These are phyloP conservation scores for Tortrix viridana DNA, from an alignment of 2,888 invertebrate genomes.

Conservation along the genomic window DNA sequence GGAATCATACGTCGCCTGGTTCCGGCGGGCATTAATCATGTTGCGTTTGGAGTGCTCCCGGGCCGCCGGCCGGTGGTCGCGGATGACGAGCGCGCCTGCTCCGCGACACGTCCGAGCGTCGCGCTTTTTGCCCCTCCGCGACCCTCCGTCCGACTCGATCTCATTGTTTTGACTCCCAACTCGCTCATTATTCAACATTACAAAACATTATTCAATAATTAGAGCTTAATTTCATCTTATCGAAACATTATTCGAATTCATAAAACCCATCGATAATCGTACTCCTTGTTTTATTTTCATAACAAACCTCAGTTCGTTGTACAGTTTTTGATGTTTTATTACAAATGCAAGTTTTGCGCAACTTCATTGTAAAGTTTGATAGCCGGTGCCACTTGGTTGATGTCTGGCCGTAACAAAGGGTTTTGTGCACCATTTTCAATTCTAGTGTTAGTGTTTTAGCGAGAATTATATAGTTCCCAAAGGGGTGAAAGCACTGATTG, in stretches of 20 bases:
- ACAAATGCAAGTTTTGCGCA: not conserved
- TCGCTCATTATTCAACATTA: conserved; percentile 46
- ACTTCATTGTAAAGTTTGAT: not conserved
- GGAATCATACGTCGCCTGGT: conserved; percentile 63
- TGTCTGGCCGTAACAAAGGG: conserved; percentile 5
- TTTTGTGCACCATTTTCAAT: conserved; percentile 16
- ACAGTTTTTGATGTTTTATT: conserved; percentile 2
- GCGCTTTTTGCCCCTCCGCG: conserved; percentile 37
- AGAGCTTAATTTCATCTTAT: conserved; percentile 53
- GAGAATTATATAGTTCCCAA: conserved; percentile 47
- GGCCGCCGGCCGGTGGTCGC: conserved; percentile 36
- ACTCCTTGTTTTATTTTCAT: conserved; percentile 20
- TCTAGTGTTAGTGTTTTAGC: conserved; percentile 36
- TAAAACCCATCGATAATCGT: conserved; percentile 31
- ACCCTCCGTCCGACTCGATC: conserved; percentile 38
- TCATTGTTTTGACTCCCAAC: conserved; percentile 57
- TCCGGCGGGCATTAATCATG: conserved; percentile 68
- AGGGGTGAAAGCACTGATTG: conserved; percentile 53
- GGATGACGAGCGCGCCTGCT: conserved; percentile 24
- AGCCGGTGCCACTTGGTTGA: conserved; percentile 2
- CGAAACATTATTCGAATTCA: conserved; percentile 39
- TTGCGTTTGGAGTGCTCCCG: conserved; percentile 54
- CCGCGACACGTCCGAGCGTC: conserved; percentile 17
- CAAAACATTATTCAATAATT: conserved; percentile 54
- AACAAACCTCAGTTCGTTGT: not conserved